A percentile compares a stretch with the other conserved stretches of the same genome.
phyloP scores from a whole-genome alignment of 2,888 invertebrate genomes.

The Orthosia gothica region DNA sequence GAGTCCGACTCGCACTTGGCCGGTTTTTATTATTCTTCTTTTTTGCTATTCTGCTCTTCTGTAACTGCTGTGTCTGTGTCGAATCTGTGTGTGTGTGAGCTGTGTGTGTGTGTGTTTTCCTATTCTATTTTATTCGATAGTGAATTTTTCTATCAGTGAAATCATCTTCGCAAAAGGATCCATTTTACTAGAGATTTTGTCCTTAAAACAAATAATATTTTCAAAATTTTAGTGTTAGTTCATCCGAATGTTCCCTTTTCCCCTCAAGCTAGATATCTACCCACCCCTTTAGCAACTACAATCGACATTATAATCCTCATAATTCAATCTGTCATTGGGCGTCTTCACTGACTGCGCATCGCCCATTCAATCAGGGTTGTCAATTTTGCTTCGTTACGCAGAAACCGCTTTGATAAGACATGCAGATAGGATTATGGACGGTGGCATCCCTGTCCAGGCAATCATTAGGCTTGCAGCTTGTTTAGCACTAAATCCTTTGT shows the following conservation, averaged over 20 bases:
- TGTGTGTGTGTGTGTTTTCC: too few species aligned
- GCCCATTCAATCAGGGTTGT: constrained; percentile 79
- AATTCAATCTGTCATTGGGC: constrained; percentile 59
- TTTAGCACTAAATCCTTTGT: constrained; percentile 83
- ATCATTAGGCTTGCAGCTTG: constrained; percentile 79
- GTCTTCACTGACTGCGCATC: constrained; percentile 61
- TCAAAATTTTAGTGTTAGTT: neutral
- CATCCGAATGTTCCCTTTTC: neutral
- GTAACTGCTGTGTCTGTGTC: too few species aligned
- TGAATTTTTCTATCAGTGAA: too few species aligned
- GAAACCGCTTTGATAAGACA: constrained; percentile 87
- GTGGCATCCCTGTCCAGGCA: constrained; percentile 74
- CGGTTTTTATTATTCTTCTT: too few species aligned
- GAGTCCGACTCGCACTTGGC: too few species aligned
- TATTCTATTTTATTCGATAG: too few species aligned
- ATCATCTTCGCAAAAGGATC: too few species aligned
- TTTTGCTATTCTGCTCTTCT: too few species aligned
- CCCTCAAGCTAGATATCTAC: neutral
- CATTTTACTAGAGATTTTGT: too few species aligned
- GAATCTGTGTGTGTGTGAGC: too few species aligned
- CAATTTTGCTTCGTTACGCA: constrained; percentile 81
- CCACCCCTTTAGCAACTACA: constrained; percentile 19
- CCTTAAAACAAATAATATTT: too few species aligned
- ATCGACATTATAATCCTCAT: constrained; percentile 49
- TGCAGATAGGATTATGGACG: constrained; percentile 83